These are phyloP conservation scores for Protosalanx chinensis DNA, from an alignment of 2,797 vertebrate species.

Conservation along the genomic window DNA sequence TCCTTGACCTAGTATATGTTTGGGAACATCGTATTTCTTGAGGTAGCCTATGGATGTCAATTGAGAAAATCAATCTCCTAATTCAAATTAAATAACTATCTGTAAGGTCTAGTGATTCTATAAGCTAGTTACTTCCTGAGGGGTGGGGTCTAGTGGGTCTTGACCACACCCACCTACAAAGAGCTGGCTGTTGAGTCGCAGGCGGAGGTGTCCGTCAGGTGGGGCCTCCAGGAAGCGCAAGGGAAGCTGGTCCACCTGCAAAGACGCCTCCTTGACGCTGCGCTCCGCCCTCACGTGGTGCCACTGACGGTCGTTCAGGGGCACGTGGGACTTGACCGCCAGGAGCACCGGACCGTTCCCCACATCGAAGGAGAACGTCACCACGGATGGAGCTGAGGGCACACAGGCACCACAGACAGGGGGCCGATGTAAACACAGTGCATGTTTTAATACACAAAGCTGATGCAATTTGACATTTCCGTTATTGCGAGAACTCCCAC, in stretches of 20 bases:
- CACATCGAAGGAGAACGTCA: slow-evolving; percentile 89
- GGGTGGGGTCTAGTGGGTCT: not conserved
- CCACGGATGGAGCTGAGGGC: slow-evolving; percentile 82
- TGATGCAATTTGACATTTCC: not conserved
- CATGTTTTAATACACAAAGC: not conserved
- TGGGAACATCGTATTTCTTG: slow-evolving; percentile 9
- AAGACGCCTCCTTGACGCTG: slow-evolving; percentile 86
- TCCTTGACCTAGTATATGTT: slow-evolving; percentile 17
- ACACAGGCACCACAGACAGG: not conserved
- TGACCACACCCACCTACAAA: slow-evolving; percentile 84
- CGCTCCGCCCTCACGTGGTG: slow-evolving; percentile 87
- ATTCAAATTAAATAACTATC: not conserved
- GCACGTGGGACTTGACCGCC: slow-evolving; percentile 78
- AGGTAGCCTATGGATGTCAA: slow-evolving; percentile 7
- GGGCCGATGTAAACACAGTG: accelerated
- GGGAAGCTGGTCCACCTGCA: slow-evolving; percentile 88
- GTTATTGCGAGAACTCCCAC: not conserved
- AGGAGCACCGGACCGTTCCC: slow-evolving; percentile 84
- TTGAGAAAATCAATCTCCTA: not conserved
- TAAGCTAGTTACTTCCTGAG: not conserved
- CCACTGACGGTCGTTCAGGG: slow-evolving; percentile 95
- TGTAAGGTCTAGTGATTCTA: not conserved
- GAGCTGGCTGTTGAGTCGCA: slow-evolving; percentile 89
- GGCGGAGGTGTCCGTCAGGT: slow-evolving; percentile 81
- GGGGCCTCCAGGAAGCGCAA: slow-evolving; percentile 77